phyloP scores from a whole-genome alignment of 2,888 invertebrate species.

The Harpalus rufipes region DNA sequence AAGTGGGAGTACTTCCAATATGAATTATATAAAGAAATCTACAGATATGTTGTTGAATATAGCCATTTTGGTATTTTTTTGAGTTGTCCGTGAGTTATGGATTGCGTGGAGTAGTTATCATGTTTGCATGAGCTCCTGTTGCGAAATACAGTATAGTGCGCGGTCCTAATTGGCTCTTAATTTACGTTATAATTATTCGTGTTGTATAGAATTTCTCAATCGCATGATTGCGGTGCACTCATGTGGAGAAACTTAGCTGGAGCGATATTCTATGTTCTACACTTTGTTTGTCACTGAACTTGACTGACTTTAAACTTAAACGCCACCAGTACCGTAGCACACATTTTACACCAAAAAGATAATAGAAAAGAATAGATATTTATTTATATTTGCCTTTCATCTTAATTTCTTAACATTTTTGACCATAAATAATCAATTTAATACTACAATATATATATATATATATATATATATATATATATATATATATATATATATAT shows the following conservation, averaged over 20 bases:
- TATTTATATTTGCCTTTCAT: too few relatives aligned
- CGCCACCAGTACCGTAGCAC: slow-evolving; percentile 13
- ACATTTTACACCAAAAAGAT: not conserved
- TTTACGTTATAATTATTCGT: slow-evolving; percentile 44
- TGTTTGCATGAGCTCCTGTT: slow-evolving; percentile 22
- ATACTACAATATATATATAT: too few relatives aligned
- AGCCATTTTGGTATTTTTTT: too few relatives aligned
- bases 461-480: too few relatives aligned
- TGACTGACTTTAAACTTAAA: slow-evolving; percentile 11
- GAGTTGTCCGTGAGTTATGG: not conserved
- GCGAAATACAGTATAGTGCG: slow-evolving; percentile 15
- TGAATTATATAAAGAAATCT: too few relatives aligned
- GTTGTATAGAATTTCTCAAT: slow-evolving; percentile 36
- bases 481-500: too few relatives aligned
- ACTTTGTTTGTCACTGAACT: slow-evolving; percentile 37
- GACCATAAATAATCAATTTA: too few relatives aligned
- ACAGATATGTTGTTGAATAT: too few relatives aligned
- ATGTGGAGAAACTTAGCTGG: slow-evolving; percentile 26
- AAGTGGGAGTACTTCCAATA: too few relatives aligned
- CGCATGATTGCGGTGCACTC: slow-evolving; percentile 33
- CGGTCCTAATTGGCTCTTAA: slow-evolving; percentile 38
- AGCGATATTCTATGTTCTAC: slow-evolving; percentile 11
- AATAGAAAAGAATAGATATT: not conserved
- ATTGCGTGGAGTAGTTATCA: not conserved
- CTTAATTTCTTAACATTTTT: too few relatives aligned